Evolutionary conservation across 2,888 invertebrate species (phyloP), one percentile per base, ranked within the genome.

Genomic region (Caenorhabditis uteleia): DNA sequence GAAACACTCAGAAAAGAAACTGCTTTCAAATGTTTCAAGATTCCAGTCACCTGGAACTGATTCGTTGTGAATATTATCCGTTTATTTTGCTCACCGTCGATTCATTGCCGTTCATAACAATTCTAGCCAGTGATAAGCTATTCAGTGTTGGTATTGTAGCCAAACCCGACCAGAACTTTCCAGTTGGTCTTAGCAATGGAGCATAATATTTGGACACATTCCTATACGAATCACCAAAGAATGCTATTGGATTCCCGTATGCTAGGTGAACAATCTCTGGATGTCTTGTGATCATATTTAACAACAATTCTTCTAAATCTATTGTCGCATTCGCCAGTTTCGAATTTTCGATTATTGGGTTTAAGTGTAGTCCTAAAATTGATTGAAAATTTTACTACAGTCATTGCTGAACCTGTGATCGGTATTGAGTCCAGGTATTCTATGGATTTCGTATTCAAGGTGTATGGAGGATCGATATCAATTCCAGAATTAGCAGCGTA

Each of bases 251-350:
- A 38, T 54, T 54, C 26, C 60, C 60, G 25, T 49, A 60, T 8
- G 44, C 54, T 1, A 60, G 14, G n/a, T 60, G 60, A 3, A 34
- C 29, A 40, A 60, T 60, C 26, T 60, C 60, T 21, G 60, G 49
- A 25, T 60, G 60, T 16, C 26, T 48, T 8, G 21, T 1, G 0
- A 43, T 25, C 8, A 60, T 44, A 6, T 10, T 2, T 1, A 39
- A 38, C 26, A 60, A 20, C 39, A 51, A 27, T 10, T 10, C 1
- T 16, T 60, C 60, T 38, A 60, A 45, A 2, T 49, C 60, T 3
- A 60, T n/a, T 0, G 54, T 20, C 18, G 25, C 20, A 2, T 14
- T 20, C 29, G n/a, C 40, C 39, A 8, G 39, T 48, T 2, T 38
- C n/a, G n/a, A 4, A 12, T 31, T 25, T 21, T 48, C 40, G 1